Evolutionary conservation across 2,797 vertebrate species (phyloP), one percentile per base, ranked within the genome.

Genomic region (Aldrovandia affinis): DNA sequence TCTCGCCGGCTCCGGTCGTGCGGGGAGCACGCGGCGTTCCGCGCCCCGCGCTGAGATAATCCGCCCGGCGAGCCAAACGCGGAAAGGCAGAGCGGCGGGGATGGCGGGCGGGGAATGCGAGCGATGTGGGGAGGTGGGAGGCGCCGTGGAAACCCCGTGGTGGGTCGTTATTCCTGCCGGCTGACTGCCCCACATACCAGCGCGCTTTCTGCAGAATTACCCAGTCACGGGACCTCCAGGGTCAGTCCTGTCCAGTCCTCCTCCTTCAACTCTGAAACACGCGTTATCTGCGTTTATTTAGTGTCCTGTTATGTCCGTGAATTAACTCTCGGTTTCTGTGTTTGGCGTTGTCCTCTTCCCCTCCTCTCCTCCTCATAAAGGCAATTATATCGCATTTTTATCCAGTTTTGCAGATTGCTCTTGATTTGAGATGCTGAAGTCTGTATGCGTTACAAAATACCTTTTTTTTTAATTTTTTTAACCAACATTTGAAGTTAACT

Each of bases 151-250:
- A 20, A 2, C 54, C 20, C 39, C 25, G 36, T 39, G 39, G 10
- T 30, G 39, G 70, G 70, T n/a, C 70, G 12, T 42, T 75, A 70
- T n/a, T 42, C 20, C 22, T 25, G 22, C 70, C 39, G 44, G 70
- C 70, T 25, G 36, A 42, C 70, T 20, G n/a, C 39, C 70, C 33
- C 25, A 39, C 18, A n/a, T 44, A 10, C 70, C 70, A 8, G 2
- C 9, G 22, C 39, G 30, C 39, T 30, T 39, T 30, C 73, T 59
- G 61, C 85, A 83, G 89, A 86, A 88, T 83, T 84, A 86, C 65
- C 7, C 8, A 54, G 93, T 92, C 91, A 93, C 89, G 88, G 84
- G 92, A 92, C 89, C 39, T n/a, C 81, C 81, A 83, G 59, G 83
- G 81, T 84, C 85, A 6, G 36, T 4, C 55, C 3, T 57, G 50